Percentiles rank a stretch among this genome's conserved stretches.
These are phyloP conservation scores for Oryzaephilus surinamensis DNA, from an alignment of 1,140 invertebrate species.

Conservation along the genomic window DNA sequence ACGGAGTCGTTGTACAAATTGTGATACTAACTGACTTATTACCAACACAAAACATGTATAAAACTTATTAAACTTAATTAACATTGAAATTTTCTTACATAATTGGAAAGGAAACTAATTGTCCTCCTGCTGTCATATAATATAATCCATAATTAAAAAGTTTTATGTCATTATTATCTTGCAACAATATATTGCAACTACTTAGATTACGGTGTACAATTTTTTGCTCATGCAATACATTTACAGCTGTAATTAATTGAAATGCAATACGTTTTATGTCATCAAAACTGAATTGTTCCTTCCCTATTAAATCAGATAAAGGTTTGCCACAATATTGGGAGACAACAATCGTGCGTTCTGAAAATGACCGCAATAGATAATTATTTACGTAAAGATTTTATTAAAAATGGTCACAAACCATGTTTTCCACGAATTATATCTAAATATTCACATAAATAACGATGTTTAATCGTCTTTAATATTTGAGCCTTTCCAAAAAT, in stretches of 20 bases:
- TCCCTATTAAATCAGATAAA: conserved; percentile 36
- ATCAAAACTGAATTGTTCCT: conserved; percentile 36
- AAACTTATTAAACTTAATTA: conserved; percentile 3
- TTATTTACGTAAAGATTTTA: conserved; percentile 14
- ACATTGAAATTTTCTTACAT: conserved; percentile 49
- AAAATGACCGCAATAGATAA: conserved; percentile 40
- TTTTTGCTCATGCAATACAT: conserved; percentile 59
- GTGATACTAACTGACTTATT: neutral
- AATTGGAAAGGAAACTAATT: conserved; percentile 83
- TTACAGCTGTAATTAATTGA: conserved; percentile 63
- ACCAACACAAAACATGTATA: neutral
- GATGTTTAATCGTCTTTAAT: conserved; percentile 69
- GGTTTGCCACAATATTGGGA: conserved; percentile 73
- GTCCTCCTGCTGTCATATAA: conserved; percentile 78
- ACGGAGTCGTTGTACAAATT: conserved; percentile 36
- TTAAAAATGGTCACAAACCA: conserved; percentile 55
- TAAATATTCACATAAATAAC: conserved; percentile 77
- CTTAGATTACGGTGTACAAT: conserved; percentile 73
- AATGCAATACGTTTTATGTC: conserved; percentile 50
- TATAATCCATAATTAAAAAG: conserved; percentile 88
- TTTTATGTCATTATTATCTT: conserved; percentile 61
- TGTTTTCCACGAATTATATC: conserved; percentile 90
- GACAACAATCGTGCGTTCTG: conserved; percentile 83
- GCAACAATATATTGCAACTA: conserved; percentile 74
- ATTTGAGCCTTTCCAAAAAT: conserved; percentile 82